Evolutionary conservation across 2,888 invertebrate species (phyloP), one percentile per base, ranked within the genome.

Genomic region (Xestia rhomboidea): DNA sequence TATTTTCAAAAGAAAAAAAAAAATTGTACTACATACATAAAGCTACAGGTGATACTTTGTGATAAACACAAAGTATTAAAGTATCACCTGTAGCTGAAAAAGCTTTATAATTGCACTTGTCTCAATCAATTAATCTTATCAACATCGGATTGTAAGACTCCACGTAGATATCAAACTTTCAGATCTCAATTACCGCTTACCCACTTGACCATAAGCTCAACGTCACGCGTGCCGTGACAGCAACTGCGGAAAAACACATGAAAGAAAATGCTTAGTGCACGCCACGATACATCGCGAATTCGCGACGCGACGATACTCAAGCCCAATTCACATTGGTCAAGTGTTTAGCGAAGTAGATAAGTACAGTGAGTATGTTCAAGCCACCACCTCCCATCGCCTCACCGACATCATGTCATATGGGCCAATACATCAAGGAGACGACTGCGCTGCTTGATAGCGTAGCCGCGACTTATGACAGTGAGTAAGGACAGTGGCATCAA

Each of bases 101-200:
- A 13, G 34, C 27, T 63, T 68, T n/a, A 38, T 77, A 66, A 24
- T 54, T 27, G 30, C 64, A 30, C 46, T 46, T 81, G 75, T 82
- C 54, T 60, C 60, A 60, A 60, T 75, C 7, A 75, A 54, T 54
- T 38, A 81, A 63, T 75, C 62, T 75, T 51, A 79, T 79, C 75
- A 38, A 4, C 0, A 7, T 62, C 10, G 21, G 27, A 41, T 51
- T 44, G 66, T 49, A 34, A 51, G 66, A 67, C 34, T 60, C 49
- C 44, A 60, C 57, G n/a, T 54, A 2, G 4, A 15, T 69, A 51
- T 76, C 60, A 24, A 82, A 57, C 30, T 76, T 49, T 76, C 27
- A n/a, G 60, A 68, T 64, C 66, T 54, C 38, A 15, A 38, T 41
- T n/a, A 38, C 13, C 0, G 34, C 27, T 27, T 38, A 38, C 6